phyloP scores from a whole-genome alignment of 2,888 invertebrate genomes.

The Cynaeus angustus region DNA sequence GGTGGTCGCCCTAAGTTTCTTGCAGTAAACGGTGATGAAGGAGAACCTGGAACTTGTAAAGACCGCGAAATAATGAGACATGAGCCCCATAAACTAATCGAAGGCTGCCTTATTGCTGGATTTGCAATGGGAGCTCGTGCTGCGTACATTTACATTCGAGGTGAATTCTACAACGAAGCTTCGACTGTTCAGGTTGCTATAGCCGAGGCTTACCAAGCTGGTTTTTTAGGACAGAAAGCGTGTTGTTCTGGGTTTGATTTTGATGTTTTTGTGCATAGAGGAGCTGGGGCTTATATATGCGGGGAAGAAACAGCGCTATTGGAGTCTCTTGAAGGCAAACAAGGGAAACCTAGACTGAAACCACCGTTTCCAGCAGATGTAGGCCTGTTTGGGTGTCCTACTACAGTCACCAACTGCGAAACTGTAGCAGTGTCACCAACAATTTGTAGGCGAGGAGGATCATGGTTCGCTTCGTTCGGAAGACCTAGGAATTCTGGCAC shows the following conservation, averaged over 20 bases:
- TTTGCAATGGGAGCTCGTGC: constrained; percentile 96
- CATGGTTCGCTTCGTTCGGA: constrained; percentile 98
- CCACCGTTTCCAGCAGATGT: constrained; percentile 99
- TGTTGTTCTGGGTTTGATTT: constrained; percentile 98
- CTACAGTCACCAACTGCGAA: constrained; percentile 99
- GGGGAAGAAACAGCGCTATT: constrained; percentile 99
- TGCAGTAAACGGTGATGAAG: constrained; percentile 99
- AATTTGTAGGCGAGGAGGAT: constrained; percentile 95
- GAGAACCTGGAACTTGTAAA: constrained; percentile 99
- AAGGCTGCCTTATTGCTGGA: constrained; percentile 97
- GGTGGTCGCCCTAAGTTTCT: constrained; percentile 98
- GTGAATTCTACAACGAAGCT: constrained; percentile 99
- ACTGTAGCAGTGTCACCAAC: constrained; percentile 98
- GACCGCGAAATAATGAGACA: constrained; percentile 99
- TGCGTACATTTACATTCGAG: constrained; percentile 99
- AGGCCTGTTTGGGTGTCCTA: constrained; percentile 98
- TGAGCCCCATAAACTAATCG: constrained; percentile 97
- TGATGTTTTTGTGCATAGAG: constrained; percentile 97
- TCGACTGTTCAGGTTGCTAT: constrained; percentile 98
- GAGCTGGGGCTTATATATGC: constrained; percentile 99
- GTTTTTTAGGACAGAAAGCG: constrained; percentile 95
- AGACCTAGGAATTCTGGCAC: constrained; percentile 97
- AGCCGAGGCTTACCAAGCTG: constrained; percentile 97
- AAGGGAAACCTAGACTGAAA: constrained; percentile 98
- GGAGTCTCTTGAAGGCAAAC: constrained; percentile 98